These are phyloP conservation scores for Venustoraphidia nigricollis DNA, from an alignment of 2,888 invertebrate genomes.

Conservation along the genomic window DNA sequence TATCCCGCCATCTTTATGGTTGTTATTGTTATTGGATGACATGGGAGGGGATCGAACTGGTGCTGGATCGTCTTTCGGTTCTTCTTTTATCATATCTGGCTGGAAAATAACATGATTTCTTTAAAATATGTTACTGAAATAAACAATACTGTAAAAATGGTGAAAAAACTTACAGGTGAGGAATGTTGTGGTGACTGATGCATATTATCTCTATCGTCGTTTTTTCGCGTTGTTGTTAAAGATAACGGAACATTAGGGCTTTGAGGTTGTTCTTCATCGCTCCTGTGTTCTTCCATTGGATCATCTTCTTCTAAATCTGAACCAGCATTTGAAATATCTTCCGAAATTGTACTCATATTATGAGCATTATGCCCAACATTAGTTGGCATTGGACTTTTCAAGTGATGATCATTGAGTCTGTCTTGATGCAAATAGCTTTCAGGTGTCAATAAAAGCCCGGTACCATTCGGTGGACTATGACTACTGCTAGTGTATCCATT, in stretches of 20 bases:
- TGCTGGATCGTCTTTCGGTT: conserved; percentile 24
- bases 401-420: conserved; percentile 33
- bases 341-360: conserved; percentile 49
- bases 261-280: conserved; percentile 36
- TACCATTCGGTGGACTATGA: conserved; percentile 46
- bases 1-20: conserved; percentile 34
- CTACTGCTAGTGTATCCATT: conserved; percentile 49
- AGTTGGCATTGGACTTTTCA: conserved; percentile 43
- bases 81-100: conserved; percentile 21
- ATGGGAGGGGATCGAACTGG: conserved; percentile 31
- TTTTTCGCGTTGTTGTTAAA: conserved; percentile 45
- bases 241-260: conserved; percentile 51
- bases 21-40: conserved; percentile 39
- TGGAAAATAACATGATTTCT: conserved; percentile 15
- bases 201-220: conserved; percentile 32
- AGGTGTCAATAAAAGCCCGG: conserved; percentile 38
- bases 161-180: not conserved
- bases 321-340: conserved; percentile 47
- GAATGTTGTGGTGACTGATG: conserved; percentile 17
- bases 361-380: conserved; percentile 37
- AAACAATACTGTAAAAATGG: not conserved
- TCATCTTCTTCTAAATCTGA: conserved; percentile 58
- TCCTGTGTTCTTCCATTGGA: conserved; percentile 26
- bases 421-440: conserved; percentile 38
- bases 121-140: not conserved